Conservation (phyloP, 2,888 invertebrate genomes). For the Salticus scenicus region DNA sequence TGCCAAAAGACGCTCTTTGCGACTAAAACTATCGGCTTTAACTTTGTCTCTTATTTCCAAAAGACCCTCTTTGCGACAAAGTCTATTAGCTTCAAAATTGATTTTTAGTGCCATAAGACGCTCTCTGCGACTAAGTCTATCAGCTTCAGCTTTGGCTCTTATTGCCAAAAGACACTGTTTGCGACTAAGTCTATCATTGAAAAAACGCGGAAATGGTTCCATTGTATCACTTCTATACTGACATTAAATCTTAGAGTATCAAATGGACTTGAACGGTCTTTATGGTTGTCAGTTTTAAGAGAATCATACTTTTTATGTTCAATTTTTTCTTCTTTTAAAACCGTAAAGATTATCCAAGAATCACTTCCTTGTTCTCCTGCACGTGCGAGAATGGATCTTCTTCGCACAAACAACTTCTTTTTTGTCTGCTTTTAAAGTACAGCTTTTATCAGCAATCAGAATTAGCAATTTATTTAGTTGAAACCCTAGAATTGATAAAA, state of each 20-base stretch:
- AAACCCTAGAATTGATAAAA: conserved; percentile 28
- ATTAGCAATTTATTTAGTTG: conserved; percentile 37
- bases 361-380: conserved; percentile 57
- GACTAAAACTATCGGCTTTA: no score
- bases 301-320: conserved; percentile 22
- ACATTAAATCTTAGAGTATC: conserved; percentile 28
- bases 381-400: conserved; percentile 54
- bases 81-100: no score
- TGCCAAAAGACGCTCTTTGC: conserved; percentile 71
- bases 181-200: conserved; percentile 68
- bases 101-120: no score
- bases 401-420: conserved; percentile 50
- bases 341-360: conserved; percentile 56
- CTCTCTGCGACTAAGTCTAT: no score
- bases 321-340: conserved; percentile 48
- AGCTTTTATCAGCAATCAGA: conserved; percentile 58
- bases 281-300: conserved; percentile 1
- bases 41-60: no score
- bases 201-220: conserved; percentile 60
- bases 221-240: conserved; percentile 64
- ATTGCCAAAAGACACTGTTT: conserved; percentile 71
- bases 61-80: no score
- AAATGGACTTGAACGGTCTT: conserved; percentile 16
- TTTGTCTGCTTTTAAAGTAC: conserved; percentile 51
- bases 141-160: conserved; percentile 72